Conservation (phyloP, 1,140 invertebrate genomes). For the Leptestheria dahalacensis region DNA sequence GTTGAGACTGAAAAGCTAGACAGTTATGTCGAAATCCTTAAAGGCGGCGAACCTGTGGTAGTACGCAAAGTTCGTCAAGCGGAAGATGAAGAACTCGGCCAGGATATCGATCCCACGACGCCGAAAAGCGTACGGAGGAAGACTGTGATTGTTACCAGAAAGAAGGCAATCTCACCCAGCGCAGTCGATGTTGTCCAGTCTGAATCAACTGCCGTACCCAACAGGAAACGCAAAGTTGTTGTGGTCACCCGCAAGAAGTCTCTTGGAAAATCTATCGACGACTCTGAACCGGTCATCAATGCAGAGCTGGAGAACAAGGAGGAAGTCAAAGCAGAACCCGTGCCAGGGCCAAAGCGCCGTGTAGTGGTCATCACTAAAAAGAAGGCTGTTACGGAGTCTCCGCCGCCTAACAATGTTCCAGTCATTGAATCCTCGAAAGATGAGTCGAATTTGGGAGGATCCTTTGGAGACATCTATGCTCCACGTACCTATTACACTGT, state of each 20-base stretch:
- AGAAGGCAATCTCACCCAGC: not conserved
- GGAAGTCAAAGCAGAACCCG: not conserved
- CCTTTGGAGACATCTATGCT: conserved; percentile 13
- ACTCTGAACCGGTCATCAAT: not conserved
- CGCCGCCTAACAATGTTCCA: not conserved
- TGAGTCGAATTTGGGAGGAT: not conserved
- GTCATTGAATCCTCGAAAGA: conserved; percentile 2
- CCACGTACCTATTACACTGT: conserved; percentile 22
- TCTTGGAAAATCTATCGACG: not conserved
- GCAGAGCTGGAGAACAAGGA: conserved; percentile 11
- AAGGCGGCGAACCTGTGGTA: not conserved
- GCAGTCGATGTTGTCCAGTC: not conserved
- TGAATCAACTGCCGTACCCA: not conserved
- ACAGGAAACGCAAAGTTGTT: conserved; percentile 11
- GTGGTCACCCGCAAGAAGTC: conserved; percentile 5
- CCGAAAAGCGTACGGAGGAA: not conserved
- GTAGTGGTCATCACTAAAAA: not conserved
- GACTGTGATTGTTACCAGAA: conserved; percentile 12
- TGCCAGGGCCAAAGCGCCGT: not conserved
- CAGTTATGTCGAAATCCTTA: not conserved
- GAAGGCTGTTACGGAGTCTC: not conserved
- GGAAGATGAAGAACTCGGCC: not conserved
- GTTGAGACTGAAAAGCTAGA: conserved; percentile 1
- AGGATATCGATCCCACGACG: not conserved
- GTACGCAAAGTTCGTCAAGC: conserved; percentile 12